A percentile compares a stretch with the other conserved stretches of the same genome.
phyloP scores from a whole-genome alignment of 2,888 invertebrate genomes.

The Danaus chrysippus region DNA sequence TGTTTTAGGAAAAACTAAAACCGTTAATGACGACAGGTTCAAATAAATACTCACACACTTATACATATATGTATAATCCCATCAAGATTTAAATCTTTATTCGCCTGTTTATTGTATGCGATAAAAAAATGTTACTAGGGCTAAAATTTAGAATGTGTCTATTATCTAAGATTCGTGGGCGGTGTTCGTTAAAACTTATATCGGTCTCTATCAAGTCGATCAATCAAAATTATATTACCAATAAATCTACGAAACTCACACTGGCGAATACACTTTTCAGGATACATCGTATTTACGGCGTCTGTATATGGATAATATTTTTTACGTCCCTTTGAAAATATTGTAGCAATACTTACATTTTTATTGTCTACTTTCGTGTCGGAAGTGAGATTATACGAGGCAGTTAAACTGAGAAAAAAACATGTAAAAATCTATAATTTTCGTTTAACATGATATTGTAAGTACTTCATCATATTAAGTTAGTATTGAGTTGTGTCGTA shows the following conservation, averaged over 20 bases:
- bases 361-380: background rate
- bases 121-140: too few species aligned
- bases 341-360: background rate
- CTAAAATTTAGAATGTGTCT: conserved; percentile 21
- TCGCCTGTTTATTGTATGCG: too few species aligned
- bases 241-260: conserved; percentile 69
- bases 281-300: conserved; percentile 37
- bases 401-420: background rate
- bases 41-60: too few species aligned
- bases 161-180: conserved; percentile 52
- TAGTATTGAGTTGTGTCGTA: conserved; percentile 31
- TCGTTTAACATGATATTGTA: background rate
- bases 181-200: conserved; percentile 54
- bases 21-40: too few species aligned
- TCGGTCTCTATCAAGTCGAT: conserved; percentile 56
- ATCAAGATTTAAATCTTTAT: too few species aligned
- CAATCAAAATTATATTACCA: conserved; percentile 78
- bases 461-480: background rate
- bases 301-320: background rate
- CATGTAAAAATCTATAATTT: background rate
- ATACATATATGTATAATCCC: too few species aligned
- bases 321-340: conserved; percentile 9
- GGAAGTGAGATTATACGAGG: background rate
- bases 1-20: too few species aligned
- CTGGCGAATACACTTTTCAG: conserved; percentile 44